These are phyloP conservation scores for Pogonocherus hispidulus DNA, from an alignment of 2,888 invertebrate genomes.

Conservation along the genomic window DNA sequence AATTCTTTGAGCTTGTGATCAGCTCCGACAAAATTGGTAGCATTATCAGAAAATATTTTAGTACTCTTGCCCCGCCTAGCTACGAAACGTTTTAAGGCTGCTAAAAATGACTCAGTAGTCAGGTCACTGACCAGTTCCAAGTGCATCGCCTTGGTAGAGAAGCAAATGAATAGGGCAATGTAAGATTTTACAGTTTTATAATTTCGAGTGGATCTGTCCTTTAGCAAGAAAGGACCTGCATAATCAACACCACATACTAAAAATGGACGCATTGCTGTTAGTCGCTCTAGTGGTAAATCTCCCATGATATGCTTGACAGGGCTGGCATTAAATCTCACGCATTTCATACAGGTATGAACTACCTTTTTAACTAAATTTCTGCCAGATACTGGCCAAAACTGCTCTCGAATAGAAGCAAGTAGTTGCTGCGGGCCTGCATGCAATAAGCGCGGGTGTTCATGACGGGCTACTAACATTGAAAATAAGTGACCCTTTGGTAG, in stretches of 20 bases:
- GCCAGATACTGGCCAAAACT: constrained; percentile 17
- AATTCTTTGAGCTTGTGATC: neutral
- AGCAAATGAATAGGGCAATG: constrained; percentile 32
- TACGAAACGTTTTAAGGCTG: constrained; percentile 45
- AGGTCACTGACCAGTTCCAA: constrained; percentile 45
- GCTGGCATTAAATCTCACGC: constrained; percentile 27
- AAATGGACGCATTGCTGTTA: constrained; percentile 31
- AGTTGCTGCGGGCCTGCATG: constrained; percentile 33
- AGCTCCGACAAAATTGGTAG: constrained; percentile 34
- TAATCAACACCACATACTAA: constrained; percentile 18
- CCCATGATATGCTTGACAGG: constrained; percentile 34
- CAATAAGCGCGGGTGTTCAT: constrained; percentile 22
- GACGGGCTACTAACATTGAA: constrained; percentile 26
- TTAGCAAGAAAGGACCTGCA: constrained; percentile 24
- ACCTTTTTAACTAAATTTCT: constrained; percentile 18
- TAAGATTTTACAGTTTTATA: constrained; percentile 36
- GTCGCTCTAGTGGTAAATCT: constrained; percentile 27
- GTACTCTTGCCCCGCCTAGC: constrained; percentile 40
- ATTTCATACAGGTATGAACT: constrained; percentile 29
- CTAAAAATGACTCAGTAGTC: constrained; percentile 43
- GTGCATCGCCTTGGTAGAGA: constrained; percentile 40
- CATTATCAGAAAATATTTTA: constrained; percentile 43
- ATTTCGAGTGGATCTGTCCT: constrained; percentile 19
- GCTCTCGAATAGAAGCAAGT: constrained; percentile 20
- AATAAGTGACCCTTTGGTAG: constrained; percentile 25